Percentiles rank a stretch among this genome's conserved stretches.
These are phyloP conservation scores for Semnopithecus entellus DNA, from an alignment of 2,113 vertebrate genomes.

Conservation along the genomic window DNA sequence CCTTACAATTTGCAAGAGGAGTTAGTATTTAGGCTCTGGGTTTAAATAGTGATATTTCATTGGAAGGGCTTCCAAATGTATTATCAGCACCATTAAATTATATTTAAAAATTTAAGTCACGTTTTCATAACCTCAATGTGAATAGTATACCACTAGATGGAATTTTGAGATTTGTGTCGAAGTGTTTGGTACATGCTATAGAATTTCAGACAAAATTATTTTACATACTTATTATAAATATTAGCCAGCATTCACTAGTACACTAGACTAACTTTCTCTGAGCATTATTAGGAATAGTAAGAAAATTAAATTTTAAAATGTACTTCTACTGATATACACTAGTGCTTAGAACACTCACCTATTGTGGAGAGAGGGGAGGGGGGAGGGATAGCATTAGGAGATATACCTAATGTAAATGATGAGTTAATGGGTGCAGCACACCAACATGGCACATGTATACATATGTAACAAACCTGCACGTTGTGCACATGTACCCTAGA, in stretches of 20 bases:
- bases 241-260: not conserved
- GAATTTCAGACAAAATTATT: slow-evolving; percentile 7
- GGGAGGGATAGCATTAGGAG: no score
- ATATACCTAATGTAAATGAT: no score
- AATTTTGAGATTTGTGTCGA: slow-evolving; percentile 40
- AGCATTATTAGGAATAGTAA: not conserved
- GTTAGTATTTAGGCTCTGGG: not conserved
- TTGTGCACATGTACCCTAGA: no score
- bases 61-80: not conserved
- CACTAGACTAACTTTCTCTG: not conserved
- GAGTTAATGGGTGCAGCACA: no score
- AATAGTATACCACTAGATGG: slow-evolving; percentile 26
- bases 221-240: not conserved
- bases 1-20: not conserved
- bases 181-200: not conserved
- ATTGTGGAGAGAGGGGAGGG: no score
- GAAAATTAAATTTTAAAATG: slow-evolving; percentile 4
- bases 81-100: not conserved
- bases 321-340: not conserved
- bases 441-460: no score
- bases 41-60: not conserved
- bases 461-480: no score
- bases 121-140: not conserved
- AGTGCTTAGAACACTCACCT: not conserved
- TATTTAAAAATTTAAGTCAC: not conserved